Conservation (phyloP, 1,140 invertebrate species). For the Drosophila yakuba region DNA sequence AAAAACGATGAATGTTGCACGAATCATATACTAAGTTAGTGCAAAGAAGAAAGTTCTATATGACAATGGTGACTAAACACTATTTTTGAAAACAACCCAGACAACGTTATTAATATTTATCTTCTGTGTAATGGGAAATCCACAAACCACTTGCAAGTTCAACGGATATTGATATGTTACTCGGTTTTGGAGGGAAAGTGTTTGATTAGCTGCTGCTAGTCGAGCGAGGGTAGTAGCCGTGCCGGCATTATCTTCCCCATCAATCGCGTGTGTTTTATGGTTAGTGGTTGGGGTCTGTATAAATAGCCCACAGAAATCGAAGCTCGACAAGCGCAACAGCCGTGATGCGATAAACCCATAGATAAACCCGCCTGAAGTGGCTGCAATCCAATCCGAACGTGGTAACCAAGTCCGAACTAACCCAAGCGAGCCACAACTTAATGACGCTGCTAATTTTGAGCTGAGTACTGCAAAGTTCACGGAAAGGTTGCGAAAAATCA, state of each 20-base stretch:
- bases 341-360: constrained; percentile 33
- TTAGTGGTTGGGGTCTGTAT: constrained; percentile 32
- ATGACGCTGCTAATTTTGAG: constrained; percentile 23
- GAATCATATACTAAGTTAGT: too few relatives aligned
- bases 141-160: not conserved
- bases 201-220: constrained; percentile 43
- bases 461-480: constrained; percentile 21
- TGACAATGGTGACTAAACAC: too few relatives aligned
- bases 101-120: too few relatives aligned
- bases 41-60: too few relatives aligned
- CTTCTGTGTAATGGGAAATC: not conserved
- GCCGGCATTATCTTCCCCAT: constrained; percentile 20
- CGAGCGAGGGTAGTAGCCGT: constrained; percentile 4
- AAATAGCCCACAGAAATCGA: constrained; percentile 45
- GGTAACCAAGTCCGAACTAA: constrained; percentile 5
- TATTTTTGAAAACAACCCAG: too few relatives aligned
- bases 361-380: constrained; percentile 32
- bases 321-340: constrained; percentile 39
- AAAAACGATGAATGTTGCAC: too few relatives aligned
- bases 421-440: constrained; percentile 4
- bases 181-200: not conserved
- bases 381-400: constrained; percentile 33
- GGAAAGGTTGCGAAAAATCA: constrained; percentile 1
- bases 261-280: constrained; percentile 51
- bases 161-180: constrained; percentile 1